Conservation (phyloP, 2,797 vertebrate genomes). For the Avahi laniger region DNA sequence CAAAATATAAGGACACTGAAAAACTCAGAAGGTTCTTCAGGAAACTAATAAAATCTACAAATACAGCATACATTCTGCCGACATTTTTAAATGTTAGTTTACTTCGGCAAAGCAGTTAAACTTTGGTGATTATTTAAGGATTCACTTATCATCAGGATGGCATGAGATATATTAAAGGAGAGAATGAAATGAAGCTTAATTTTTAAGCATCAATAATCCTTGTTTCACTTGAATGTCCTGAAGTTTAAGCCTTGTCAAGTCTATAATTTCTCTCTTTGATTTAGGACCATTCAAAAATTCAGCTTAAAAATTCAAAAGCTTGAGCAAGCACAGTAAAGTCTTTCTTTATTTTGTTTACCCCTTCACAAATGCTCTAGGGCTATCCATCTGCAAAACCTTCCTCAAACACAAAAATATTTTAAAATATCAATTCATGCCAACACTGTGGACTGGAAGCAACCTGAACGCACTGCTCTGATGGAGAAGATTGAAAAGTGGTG, state of each 20-base stretch:
- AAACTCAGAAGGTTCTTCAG: not conserved
- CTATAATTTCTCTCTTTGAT: not conserved
- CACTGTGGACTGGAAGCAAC: no score
- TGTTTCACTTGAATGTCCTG: not conserved
- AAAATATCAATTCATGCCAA: no score
- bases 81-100: conserved; percentile 27
- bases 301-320: not conserved
- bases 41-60: conserved; percentile 13
- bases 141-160: not conserved
- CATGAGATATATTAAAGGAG: not conserved
- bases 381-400: conserved; percentile 22
- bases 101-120: conserved; percentile 12
- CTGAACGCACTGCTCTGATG: no score
- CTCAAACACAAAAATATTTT: not conserved
- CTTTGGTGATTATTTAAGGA: not conserved
- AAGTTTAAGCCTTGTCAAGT: not conserved
- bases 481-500: no score
- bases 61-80: not conserved
- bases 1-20: not conserved
- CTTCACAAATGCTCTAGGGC: not conserved
- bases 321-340: not conserved
- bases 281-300: not conserved
- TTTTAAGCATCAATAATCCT: conserved; percentile 7
- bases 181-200: conserved; percentile 6
- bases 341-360: not conserved